Evolutionary conservation across 2,888 invertebrate genomes (phyloP).

Genomic region (Scrobipalpa atriplicella): DNA sequence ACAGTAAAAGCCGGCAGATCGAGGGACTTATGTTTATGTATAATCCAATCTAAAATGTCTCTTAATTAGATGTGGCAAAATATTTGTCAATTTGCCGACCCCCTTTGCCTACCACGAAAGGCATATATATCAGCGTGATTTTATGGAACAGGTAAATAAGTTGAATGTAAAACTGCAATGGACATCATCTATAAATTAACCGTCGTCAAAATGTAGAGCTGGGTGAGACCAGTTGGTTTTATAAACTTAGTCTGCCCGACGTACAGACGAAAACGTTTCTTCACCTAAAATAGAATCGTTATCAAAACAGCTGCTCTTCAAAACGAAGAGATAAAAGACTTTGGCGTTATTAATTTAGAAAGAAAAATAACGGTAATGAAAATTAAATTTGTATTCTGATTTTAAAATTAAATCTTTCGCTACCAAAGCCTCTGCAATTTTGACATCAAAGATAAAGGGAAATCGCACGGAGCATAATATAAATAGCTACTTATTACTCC

Average conservation of each 20-base stretch:
- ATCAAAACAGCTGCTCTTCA: conserved; percentile 28
- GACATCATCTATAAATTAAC: background rate
- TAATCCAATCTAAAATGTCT: too few relatives aligned
- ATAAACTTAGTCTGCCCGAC: conserved; percentile 32
- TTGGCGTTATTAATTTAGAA: conserved; percentile 13
- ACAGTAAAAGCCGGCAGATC: too few relatives aligned
- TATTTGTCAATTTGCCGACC: too few relatives aligned
- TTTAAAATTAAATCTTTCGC: conserved; percentile 15
- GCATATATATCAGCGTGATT: too few relatives aligned
- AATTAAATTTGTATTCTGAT: background rate
- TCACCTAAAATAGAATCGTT: conserved; percentile 23
- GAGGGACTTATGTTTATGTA: too few relatives aligned
- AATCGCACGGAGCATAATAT: conserved; percentile 29
- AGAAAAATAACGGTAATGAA: background rate
- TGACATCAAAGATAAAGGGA: conserved; percentile 23
- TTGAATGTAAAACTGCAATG: background rate
- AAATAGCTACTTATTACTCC: conserved; percentile 45
- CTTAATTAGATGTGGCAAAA: too few relatives aligned
- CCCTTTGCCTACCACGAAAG: too few relatives aligned
- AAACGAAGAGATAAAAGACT: conserved; percentile 19
- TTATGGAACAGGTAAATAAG: too few relatives aligned
- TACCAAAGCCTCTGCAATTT: conserved; percentile 2
- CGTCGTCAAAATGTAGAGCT: background rate
- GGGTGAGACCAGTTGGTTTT: conserved; percentile 26
- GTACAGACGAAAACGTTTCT: conserved; percentile 28